Conservation (phyloP, 2,888 invertebrate genomes). For the Sesamia inferens region DNA sequence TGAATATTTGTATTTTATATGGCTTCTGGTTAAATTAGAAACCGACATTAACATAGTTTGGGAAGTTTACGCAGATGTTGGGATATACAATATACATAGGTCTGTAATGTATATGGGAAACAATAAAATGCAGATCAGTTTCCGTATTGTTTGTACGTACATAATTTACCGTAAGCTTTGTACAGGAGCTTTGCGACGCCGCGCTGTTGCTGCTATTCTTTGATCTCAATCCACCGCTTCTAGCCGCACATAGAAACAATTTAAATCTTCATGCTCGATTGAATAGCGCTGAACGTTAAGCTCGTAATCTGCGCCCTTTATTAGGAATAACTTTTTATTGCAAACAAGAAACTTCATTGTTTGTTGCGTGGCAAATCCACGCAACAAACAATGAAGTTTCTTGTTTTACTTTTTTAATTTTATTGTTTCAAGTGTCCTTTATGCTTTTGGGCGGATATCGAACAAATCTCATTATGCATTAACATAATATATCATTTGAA, state of each 20-base stretch:
- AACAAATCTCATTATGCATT: not conserved
- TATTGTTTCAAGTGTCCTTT: conserved; percentile 15
- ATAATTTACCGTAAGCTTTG: conserved; percentile 56
- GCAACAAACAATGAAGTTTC: too few species aligned
- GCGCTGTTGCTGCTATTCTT: conserved; percentile 46
- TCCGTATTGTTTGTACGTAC: conserved; percentile 54
- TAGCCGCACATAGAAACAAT: conserved; percentile 44
- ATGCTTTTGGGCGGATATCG: not conserved
- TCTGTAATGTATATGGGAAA: conserved; percentile 25
- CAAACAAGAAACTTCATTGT: conserved; percentile 38
- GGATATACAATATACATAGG: conserved; percentile 19
- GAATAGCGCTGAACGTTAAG: conserved; percentile 32
- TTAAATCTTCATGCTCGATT: conserved; percentile 38
- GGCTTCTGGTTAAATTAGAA: not conserved
- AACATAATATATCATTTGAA: not conserved
- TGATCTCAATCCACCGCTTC: conserved; percentile 51
- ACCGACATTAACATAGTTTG: not conserved
- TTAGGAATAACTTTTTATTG: conserved; percentile 45
- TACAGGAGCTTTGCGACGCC: conserved; percentile 9
- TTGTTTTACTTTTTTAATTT: conserved; percentile 40
- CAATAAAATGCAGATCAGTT: conserved; percentile 62
- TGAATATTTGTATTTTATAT: too few species aligned
- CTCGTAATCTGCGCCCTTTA: conserved; percentile 30
- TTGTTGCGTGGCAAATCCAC: conserved; percentile 8
- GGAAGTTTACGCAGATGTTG: not conserved